Percentiles rank a stretch among this genome's conserved stretches.
These are phyloP conservation scores for Lepeophtheirus salmonis DNA, from an alignment of 1,140 invertebrate genomes.

Conservation along the genomic window DNA sequence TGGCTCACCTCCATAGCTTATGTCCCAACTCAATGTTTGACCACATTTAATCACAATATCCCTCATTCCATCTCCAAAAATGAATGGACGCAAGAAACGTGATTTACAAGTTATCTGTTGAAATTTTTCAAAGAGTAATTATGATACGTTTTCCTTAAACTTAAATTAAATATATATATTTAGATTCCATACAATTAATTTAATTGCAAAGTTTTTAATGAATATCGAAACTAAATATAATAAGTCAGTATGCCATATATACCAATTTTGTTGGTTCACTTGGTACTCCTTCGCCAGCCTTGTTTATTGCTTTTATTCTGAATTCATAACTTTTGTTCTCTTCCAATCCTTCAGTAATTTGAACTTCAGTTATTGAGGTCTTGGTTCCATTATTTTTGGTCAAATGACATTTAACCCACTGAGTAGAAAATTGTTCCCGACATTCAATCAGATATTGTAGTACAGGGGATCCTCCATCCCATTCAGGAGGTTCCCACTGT, in stretches of 20 bases:
- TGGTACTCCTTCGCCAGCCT: slow-evolving; percentile 80
- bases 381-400: neutral
- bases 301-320: slow-evolving; percentile 71
- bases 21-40: slow-evolving; percentile 73
- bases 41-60: slow-evolving; percentile 83
- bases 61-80: slow-evolving; percentile 38
- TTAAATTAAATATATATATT: too few species aligned
- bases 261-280: slow-evolving; percentile 85
- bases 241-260: neutral
- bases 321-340: slow-evolving; percentile 93
- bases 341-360: slow-evolving; percentile 48
- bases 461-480: slow-evolving; percentile 81
- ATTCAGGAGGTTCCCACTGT: slow-evolving; percentile 65
- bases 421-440: slow-evolving; percentile 66
- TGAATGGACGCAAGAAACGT: slow-evolving; percentile 18
- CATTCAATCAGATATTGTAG: slow-evolving; percentile 58
- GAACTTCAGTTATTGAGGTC: slow-evolving; percentile 40
- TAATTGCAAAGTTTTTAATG: neutral
- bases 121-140: too few species aligned
- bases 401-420: slow-evolving; percentile 43
- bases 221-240: neutral
- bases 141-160: too few species aligned
- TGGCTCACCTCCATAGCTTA: slow-evolving; percentile 83
- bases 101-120: slow-evolving; percentile 10
- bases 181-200: neutral